Percentiles rank a stretch among this genome's conserved stretches.
These are phyloP conservation scores for Cynaeus angustus DNA, from an alignment of 2,888 invertebrate species.

Conservation along the genomic window DNA sequence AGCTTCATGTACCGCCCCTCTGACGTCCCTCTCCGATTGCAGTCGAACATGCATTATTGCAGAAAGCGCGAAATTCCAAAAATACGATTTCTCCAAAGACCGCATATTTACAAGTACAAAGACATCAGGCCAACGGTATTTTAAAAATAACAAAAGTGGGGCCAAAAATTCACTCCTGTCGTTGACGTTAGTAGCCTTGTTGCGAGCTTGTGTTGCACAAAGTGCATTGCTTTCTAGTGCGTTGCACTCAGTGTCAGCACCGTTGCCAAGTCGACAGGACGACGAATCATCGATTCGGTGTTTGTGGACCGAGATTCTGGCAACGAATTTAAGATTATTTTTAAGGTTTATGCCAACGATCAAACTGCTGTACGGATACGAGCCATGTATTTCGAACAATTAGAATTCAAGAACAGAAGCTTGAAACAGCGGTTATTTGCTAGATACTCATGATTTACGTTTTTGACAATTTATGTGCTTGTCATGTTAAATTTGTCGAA, in stretches of 20 bases:
- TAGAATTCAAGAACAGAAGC: too few relatives aligned
- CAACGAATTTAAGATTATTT: conserved; percentile 6
- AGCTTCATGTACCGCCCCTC: too few relatives aligned
- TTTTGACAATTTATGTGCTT: too few relatives aligned
- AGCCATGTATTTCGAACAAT: too few relatives aligned
- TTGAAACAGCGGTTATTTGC: too few relatives aligned
- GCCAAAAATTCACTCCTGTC: conserved; percentile 27
- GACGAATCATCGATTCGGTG: conserved; percentile 26
- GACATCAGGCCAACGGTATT: conserved; percentile 39
- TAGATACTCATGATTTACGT: too few relatives aligned
- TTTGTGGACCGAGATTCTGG: conserved; percentile 1
- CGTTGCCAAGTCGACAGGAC: conserved; percentile 30
- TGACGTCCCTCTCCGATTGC: too few relatives aligned
- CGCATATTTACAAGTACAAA: conserved; percentile 44
- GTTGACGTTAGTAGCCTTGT: conserved; percentile 6
- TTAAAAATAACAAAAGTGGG: conserved; percentile 46
- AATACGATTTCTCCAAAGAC: conserved; percentile 6
- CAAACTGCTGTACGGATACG: too few relatives aligned
- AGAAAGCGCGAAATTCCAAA: conserved; percentile 25
- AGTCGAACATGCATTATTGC: not conserved
- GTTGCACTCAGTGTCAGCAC: conserved; percentile 26
- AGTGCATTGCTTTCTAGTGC: conserved; percentile 41
- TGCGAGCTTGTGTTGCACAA: conserved; percentile 27
- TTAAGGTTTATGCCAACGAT: not conserved
- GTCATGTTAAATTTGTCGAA: too few relatives aligned